phyloP scores from a whole-genome alignment of 2,113 vertebrate species.

The Lynx canadensis region DNA sequence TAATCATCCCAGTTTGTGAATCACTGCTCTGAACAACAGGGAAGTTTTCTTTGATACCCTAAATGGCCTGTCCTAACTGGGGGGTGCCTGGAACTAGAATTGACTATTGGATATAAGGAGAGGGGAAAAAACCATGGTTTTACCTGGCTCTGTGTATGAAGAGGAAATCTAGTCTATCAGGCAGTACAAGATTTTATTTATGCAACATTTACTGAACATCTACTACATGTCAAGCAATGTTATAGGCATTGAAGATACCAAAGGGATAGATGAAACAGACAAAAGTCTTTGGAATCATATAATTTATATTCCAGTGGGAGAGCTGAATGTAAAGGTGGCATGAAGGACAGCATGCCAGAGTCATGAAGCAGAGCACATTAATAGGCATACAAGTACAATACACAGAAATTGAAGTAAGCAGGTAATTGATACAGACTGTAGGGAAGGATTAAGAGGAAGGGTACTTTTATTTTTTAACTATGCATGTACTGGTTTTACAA shows the following conservation, averaged over 20 bases:
- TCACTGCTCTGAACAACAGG: background rate
- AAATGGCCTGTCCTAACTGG: background rate
- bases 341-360: background rate
- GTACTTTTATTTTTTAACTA: background rate
- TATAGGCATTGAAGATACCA: background rate
- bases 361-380: background rate
- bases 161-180: background rate
- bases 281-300: background rate
- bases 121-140: background rate
- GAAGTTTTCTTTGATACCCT: background rate
- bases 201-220: background rate
- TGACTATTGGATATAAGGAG: background rate
- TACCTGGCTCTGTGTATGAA: background rate
- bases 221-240: background rate
- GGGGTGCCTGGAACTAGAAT: background rate
- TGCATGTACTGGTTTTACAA: background rate
- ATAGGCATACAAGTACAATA: background rate
- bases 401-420: background rate
- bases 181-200: conserved; percentile 2
- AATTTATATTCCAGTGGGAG: background rate
- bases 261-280: background rate
- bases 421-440: background rate
- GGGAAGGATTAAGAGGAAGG: background rate
- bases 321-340: background rate
- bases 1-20: background rate